Percentiles rank a stretch among this genome's conserved stretches.
These are phyloP conservation scores for Mycteria americana DNA, from an alignment of 2,797 vertebrate genomes.

Conservation along the genomic window DNA sequence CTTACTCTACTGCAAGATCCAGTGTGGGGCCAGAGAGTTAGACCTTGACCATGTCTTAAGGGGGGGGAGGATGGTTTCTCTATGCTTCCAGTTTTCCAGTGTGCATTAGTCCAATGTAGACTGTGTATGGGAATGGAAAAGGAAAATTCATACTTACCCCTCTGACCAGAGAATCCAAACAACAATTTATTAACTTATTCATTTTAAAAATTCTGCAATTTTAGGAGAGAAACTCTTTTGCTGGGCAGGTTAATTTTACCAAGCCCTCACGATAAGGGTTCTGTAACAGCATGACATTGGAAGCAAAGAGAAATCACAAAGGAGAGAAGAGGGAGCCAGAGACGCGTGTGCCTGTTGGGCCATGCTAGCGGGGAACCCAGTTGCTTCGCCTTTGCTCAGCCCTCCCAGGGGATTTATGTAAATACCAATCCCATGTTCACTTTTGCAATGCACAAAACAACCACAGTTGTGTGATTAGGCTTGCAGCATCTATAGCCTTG, in stretches of 20 bases:
- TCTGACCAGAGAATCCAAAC: not conserved
- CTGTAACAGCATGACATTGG: not conserved
- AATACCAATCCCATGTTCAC: not conserved
- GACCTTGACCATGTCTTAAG: not conserved
- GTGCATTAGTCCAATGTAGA: not conserved
- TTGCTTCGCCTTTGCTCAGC: not conserved
- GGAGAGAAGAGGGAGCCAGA: not conserved
- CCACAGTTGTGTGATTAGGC: not conserved
- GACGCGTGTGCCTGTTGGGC: not conserved
- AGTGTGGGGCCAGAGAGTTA: not conserved
- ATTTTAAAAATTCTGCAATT: not conserved
- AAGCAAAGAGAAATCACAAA: not conserved
- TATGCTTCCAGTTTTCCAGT: not conserved
- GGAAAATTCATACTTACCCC: not conserved
- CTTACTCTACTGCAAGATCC: not conserved
- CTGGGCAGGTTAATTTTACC: not conserved
- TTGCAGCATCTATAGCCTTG: not conserved
- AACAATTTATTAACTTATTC: not conserved
- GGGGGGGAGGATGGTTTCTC: not conserved
- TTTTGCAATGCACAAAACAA: not conserved
- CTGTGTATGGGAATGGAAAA: not conserved
- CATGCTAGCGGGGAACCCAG: not conserved
- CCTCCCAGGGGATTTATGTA: not conserved
- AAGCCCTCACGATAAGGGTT: not conserved
- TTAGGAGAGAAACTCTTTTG: not conserved